Conservation (phyloP, 2,888 invertebrate genomes). For the Drosophila suboccidentalis region DNA sequence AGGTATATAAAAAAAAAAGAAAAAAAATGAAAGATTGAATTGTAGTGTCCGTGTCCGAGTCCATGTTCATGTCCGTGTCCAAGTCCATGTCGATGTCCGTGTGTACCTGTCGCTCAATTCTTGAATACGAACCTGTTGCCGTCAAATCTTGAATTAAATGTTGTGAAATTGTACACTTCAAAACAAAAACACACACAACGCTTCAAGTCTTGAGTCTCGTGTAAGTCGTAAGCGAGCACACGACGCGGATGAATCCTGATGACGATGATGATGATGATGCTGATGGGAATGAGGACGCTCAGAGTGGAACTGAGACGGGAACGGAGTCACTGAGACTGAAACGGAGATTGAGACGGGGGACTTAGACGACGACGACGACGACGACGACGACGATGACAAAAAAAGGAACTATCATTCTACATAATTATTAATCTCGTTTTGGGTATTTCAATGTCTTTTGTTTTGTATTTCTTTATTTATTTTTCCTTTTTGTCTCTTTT, state of each 20-base stretch:
- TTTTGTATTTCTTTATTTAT: conserved; percentile 8
- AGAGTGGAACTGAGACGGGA: background rate
- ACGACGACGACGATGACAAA: conserved; percentile 17
- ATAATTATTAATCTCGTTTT: conserved; percentile 76
- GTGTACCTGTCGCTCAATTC: conserved; percentile 73
- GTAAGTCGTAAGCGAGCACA: conserved; percentile 50
- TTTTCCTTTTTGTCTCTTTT: background rate
- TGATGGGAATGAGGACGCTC: conserved; percentile 2
- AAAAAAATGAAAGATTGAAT: conserved; percentile 27
- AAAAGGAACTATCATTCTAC: conserved; percentile 80
- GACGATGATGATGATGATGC: no score
- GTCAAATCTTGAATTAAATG: conserved; percentile 79
- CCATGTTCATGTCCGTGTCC: conserved; percentile 12
- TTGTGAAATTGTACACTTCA: conserved; percentile 83
- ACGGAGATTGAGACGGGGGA: background rate
- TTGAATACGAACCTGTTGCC: conserved; percentile 55
- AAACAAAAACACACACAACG: conserved; percentile 56
- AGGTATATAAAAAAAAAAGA: background rate
- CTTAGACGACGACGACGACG: conserved; percentile 17
- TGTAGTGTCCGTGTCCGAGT: conserved; percentile 33
- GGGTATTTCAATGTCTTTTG: conserved; percentile 38
- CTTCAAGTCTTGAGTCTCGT: conserved; percentile 39
- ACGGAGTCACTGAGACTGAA: background rate
- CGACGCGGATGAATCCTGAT: conserved; percentile 24
- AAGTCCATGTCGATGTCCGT: conserved; percentile 15